Evolutionary conservation across 2,888 invertebrate genomes (phyloP), one percentile per base, ranked within the genome.

Genomic region (Phaonia tiefii): DNA sequence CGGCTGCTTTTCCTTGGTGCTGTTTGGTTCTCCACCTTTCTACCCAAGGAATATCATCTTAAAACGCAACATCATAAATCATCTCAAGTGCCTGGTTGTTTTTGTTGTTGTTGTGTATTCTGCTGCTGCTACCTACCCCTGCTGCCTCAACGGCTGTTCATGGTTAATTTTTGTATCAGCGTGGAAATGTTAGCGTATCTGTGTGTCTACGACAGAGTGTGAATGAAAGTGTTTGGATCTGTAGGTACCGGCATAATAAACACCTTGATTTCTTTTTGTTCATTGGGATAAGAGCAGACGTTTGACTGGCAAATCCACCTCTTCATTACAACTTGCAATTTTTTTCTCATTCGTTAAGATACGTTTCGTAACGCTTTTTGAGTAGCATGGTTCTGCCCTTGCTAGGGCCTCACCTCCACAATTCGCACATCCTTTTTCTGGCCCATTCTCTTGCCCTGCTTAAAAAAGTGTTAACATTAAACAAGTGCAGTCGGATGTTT

Each of bases 21-120:
- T 11, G 15, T 8, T 0, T 60, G 60, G 60, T 20, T n/a, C n/a
- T n/a, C n/a, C n/a, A n/a, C 39, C 39, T 20, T 17, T 42, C 63
- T 22, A 42, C 63, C 42, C 3, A 22, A 39, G 31, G 31, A 31
- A 31, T 31, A 63, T 2, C 63, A 42, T 42, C 63, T 42, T 63
- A 17, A 63, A 42, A 17, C 58, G 79, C 77, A 80, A 60, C 88
- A 87, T 88, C 88, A 88, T 88, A 88, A 88, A 88, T 88, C 88
- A 88, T 86, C 85, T 88, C 86, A 87, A 88, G 88, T 86, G 86
- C 83, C 72, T 81, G 60, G 15, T 7, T 54, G 54, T 78, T 79
- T 74, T 78, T 73, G 72, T 60, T 39, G 46, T 67, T 65, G 8
- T 42, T n/a, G n/a, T n/a, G n/a, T n/a, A n/a, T n/a, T n/a, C 46